Percentiles rank a stretch among this genome's conserved stretches.
These are phyloP conservation scores for Hippocampus barbouri DNA, from an alignment of 2,113 vertebrate species.

Conservation along the genomic window DNA sequence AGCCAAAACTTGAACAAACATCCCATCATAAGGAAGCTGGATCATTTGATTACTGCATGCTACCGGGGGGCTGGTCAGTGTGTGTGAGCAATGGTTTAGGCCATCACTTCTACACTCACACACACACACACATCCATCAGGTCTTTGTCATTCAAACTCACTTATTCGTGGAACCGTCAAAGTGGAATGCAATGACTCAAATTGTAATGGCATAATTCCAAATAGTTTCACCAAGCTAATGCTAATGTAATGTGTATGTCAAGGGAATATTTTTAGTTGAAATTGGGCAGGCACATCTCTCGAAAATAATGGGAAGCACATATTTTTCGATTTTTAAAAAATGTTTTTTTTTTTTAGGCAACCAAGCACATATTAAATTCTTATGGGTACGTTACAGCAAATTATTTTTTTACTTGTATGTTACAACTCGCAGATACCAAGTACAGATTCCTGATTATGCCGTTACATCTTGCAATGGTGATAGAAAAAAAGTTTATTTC, in stretches of 20 bases:
- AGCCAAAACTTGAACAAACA: conserved; percentile 38
- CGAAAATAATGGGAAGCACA: no score
- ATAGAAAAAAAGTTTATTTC: neutral
- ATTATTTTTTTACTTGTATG: no score
- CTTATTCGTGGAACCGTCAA: neutral
- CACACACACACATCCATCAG: no score
- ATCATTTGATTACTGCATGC: conserved; percentile 74
- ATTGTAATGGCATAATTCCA: neutral
- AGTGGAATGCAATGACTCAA: neutral
- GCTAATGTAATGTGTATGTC: neutral
- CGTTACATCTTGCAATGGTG: neutral
- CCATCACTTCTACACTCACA: conserved; percentile 1
- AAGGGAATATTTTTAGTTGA: no score
- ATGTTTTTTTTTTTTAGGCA: no score
- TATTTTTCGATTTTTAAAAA: no score
- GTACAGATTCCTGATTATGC: neutral
- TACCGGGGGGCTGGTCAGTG: conserved; percentile 79
- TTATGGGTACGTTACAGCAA: no score
- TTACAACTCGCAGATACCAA: no score
- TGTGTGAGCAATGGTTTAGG: conserved; percentile 93
- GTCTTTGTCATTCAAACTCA: neutral
- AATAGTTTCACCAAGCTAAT: neutral
- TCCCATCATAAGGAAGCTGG: conserved; percentile 84
- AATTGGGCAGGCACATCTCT: no score
- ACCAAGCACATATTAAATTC: no score